These are phyloP conservation scores for Turritopsis rubra DNA, from an alignment of 30 jellyfish, hydroid and myxozoan species.

Conservation along the genomic window DNA sequence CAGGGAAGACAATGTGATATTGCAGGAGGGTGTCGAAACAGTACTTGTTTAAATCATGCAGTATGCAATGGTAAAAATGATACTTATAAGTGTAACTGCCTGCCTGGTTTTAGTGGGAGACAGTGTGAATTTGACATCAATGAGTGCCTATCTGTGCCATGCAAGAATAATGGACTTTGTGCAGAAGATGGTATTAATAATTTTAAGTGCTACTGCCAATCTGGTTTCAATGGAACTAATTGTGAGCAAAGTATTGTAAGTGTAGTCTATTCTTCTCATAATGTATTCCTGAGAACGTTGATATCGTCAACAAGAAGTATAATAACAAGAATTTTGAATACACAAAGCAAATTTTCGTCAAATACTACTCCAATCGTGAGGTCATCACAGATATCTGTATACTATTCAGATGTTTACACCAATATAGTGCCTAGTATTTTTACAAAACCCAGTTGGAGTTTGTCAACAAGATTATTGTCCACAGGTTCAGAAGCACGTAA, in stretches of 20 bases:
- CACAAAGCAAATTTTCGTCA: background rate
- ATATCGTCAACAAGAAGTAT: background rate
- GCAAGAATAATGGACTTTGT: constrained; percentile 24
- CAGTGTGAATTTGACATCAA: constrained; percentile 17
- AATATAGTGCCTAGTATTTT: background rate
- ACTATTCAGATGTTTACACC: background rate
- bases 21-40: constrained; percentile 39
- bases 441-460: background rate
- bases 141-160: constrained; percentile 20
- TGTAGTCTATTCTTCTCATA: background rate
- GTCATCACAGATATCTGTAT: background rate
- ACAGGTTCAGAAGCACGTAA: background rate
- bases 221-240: constrained; percentile 4
- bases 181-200: constrained; percentile 21
- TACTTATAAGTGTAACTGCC: constrained; percentile 11
- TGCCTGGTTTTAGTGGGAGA: constrained; percentile 20
- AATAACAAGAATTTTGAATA: background rate
- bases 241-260: constrained; percentile 11
- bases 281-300: background rate
- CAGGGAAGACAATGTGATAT: constrained; percentile 53
- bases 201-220: constrained; percentile 17
- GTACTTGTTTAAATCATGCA: constrained; percentile 61
- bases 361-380: background rate
- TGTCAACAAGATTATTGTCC: background rate
- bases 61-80: constrained; percentile 14